These are phyloP conservation scores for Nylanderia fulva DNA, from an alignment of 1,140 invertebrate genomes.

Conservation along the genomic window DNA sequence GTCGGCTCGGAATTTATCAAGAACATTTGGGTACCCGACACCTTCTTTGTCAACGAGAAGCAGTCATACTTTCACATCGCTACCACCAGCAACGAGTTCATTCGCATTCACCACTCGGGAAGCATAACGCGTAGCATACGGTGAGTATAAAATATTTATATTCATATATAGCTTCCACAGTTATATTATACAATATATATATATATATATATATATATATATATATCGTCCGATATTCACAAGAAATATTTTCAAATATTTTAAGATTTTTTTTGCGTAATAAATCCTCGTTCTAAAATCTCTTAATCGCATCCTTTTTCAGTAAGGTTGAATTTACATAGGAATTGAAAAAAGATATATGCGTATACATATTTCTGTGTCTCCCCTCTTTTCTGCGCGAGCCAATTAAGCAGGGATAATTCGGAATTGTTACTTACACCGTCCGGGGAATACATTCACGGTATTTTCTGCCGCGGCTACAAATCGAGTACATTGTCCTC, in stretches of 20 bases:
- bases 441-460: neutral
- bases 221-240: neutral
- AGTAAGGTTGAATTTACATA: neutral
- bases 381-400: neutral
- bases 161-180: neutral
- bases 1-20: slow-evolving; percentile 98
- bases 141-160: slow-evolving; percentile 87
- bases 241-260: neutral
- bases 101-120: slow-evolving; percentile 97
- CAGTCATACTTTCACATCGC: slow-evolving; percentile 99
- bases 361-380: neutral
- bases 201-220: neutral
- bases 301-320: neutral
- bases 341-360: neutral
- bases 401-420: slow-evolving; percentile 34
- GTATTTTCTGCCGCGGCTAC: slow-evolving; percentile 49
- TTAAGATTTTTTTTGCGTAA: neutral
- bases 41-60: slow-evolving; percentile 99
- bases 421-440: neutral
- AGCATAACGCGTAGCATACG: slow-evolving; percentile 98
- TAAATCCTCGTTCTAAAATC: neutral
- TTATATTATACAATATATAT: neutral
- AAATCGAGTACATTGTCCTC: slow-evolving; percentile 59
- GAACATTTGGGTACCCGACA: slow-evolving; percentile 99
- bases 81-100: slow-evolving; percentile 98